Evolutionary conservation across 2,888 invertebrate species (phyloP), one percentile per base, ranked within the genome.

Genomic region (Drosophila subquinaria): DNA sequence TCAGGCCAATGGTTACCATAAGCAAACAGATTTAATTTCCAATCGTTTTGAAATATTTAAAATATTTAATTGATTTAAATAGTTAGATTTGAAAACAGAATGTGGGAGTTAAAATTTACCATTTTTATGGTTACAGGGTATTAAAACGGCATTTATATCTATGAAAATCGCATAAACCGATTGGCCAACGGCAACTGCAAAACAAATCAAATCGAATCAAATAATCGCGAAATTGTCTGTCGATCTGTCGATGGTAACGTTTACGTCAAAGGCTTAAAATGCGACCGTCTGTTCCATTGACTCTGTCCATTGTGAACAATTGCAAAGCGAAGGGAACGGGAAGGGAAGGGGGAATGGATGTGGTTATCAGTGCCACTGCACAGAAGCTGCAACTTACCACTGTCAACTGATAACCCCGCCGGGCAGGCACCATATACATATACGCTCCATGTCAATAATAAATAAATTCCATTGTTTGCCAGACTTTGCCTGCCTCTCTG

Each of bases 381-480:
- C 53, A 73, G 69, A 62, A 56, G 55, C 69, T 69, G 36, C 64
- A 81, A 77, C 73, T 79, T 77, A 69, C 84, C 67, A 68, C 78
- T 82, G 78, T 75, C 78, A 76, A 79, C 82, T 84, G 84, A 84
- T 84, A 84, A 84, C 80, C 81, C 86, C 86, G 66, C 33, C 36
- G 76, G 80, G 84, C 64, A 64, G 48, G 23, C 68, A 55, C 55
- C 64, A 65, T 36, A 69, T 71, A 50, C 64, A 67, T 36, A 69
- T 71, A 50, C 50, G 45, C 73, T 51, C 70, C 72, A 82, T 82
- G 84, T 84, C 86, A 86, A 84, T 84, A 84, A 84, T 84, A 84
- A 84, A 84, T 86, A 84, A 73, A 78, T 79, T 68, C 82, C 84
- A 83, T 84, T 84, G 84, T 86, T 84, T 85, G 79, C 76, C 69